Percentiles rank a stretch among this genome's conserved stretches.
Conservation (phyloP, 2,888 invertebrate genomes). For the Caenorhabditis sinica region DNA sequence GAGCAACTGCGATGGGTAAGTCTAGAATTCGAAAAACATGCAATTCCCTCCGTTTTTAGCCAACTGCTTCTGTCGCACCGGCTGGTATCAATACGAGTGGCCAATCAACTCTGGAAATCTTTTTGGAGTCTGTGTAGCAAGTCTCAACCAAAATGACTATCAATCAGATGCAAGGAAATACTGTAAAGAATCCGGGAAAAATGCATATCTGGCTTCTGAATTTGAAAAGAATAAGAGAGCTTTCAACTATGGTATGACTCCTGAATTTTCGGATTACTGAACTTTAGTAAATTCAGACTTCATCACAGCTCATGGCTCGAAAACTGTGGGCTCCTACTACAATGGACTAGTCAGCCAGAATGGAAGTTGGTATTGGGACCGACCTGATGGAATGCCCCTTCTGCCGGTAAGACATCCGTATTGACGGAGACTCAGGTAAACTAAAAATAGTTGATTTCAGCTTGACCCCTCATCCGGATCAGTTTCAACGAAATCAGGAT, state of each 20-base stretch:
- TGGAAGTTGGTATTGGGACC: conserved; percentile 46
- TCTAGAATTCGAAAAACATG: too few species aligned
- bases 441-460: conserved; percentile 27
- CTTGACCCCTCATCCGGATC: conserved; percentile 40
- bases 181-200: conserved; percentile 9
- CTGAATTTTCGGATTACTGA: background rate
- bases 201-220: conserved; percentile 27
- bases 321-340: conserved; percentile 16
- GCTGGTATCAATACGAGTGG: conserved; percentile 38
- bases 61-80: conserved; percentile 37
- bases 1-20: conserved; percentile 14
- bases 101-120: conserved; percentile 16
- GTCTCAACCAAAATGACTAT: background rate
- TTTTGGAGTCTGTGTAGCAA: conserved; percentile 28
- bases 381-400: conserved; percentile 13
- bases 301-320: conserved; percentile 8
- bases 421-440: background rate
- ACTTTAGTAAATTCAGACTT: conserved; percentile 8
- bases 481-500: conserved; percentile 24
- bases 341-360: conserved; percentile 32
- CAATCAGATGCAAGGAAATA: conserved; percentile 9
- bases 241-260: conserved; percentile 20
- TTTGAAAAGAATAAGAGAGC: conserved; percentile 26
- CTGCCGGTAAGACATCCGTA: conserved; percentile 21
- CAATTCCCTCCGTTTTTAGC: too few species aligned